Evolutionary conservation across 2,888 invertebrate genomes (phyloP), one percentile per base, ranked within the genome.

Genomic region (Temnothorax ravouxi): DNA sequence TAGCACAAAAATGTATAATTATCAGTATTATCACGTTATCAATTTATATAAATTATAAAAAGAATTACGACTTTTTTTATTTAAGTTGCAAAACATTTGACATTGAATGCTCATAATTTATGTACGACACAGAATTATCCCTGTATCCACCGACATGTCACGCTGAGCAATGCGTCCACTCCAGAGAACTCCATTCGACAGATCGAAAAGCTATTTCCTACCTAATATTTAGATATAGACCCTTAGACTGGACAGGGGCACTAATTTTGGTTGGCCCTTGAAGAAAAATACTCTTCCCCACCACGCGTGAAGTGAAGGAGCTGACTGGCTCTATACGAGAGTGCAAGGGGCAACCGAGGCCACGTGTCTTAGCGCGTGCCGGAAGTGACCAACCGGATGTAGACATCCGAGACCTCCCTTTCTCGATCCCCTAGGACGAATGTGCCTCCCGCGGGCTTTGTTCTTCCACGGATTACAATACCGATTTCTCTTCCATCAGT

Each of bases 371-470:
- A 91, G 89, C 94, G 94, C 94, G 95, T 94, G 94, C 94, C 94
- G 95, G 95, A 95, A 95, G 93, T 95, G 95, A 94, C 94, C 94
- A 94, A 92, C 94, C 94, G 95, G 95, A 94, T 95, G 93, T 92
- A 93, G 94, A 93, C 93, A 94, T 93, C 92, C 89, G 94, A 94
- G 92, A 92, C 91, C 29, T 92, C 88, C 92, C 92, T 92, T 88
- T 87, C 88, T 84, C 83, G 71, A 86, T 84, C 81, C 80, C 84
- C 84, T 69, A 87, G 67, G 67, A 88, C 87, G 87, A 86, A 85
- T 81, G 80, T 84, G 86, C 88, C 86, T 85, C 85, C 79, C 76
- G 83, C 44, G 84, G 84, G 87, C 90, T 91, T 92, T 93, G 93
- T 92, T 92, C 92, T 91, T 91, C 54, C 85, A 47, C 84, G 89